A percentile compares a stretch with the other conserved stretches of the same genome.
These are phyloP conservation scores for Tursiops truncatus DNA, from an alignment of 2,113 vertebrate genomes.

Conservation along the genomic window DNA sequence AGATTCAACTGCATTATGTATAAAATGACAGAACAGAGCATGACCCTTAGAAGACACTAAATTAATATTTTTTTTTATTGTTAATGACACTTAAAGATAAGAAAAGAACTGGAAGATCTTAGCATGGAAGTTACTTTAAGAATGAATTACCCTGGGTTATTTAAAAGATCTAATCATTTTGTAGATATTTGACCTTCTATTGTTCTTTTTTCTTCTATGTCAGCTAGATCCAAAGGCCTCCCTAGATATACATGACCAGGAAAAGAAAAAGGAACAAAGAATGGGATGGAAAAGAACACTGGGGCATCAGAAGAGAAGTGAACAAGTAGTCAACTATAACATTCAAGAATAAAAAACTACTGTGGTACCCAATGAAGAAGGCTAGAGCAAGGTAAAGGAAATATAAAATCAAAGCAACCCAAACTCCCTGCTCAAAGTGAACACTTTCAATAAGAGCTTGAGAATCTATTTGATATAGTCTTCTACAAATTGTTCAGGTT, in stretches of 20 bases:
- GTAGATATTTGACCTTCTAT: neutral
- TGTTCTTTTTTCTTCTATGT: neutral
- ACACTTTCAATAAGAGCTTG: neutral
- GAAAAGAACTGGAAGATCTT: neutral
- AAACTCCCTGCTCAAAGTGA: neutral
- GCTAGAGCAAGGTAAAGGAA: neutral
- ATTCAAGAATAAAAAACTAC: neutral
- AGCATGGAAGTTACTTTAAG: neutral
- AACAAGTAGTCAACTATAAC: neutral
- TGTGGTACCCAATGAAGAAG: neutral
- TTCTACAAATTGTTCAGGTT: neutral
- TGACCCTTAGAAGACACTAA: neutral
- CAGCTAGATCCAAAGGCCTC: neutral
- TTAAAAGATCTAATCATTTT: neutral
- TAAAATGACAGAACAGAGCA: neutral
- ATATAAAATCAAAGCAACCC: neutral
- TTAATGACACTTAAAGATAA: neutral
- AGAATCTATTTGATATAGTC: neutral
- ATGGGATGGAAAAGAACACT: neutral
- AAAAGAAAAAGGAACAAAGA: neutral
- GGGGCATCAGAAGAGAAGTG: neutral
- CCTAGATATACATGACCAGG: neutral
- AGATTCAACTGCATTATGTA: neutral
- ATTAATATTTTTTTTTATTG: neutral
- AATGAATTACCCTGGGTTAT: neutral